Evolutionary conservation across 2,113 vertebrate species (phyloP).

Genomic region (Cheirogaleus medius): DNA sequence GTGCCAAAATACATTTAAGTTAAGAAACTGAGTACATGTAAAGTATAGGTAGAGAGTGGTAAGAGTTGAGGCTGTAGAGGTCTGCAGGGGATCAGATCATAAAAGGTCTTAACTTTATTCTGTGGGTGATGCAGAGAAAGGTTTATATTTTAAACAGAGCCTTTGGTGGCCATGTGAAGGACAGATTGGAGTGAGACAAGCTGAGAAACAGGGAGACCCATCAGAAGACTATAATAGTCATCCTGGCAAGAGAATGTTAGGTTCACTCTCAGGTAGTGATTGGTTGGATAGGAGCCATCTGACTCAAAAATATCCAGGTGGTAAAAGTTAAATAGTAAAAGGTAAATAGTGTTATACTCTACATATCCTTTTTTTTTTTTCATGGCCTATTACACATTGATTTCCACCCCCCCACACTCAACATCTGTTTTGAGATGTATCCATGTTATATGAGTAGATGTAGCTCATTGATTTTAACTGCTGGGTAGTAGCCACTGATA

Average conservation of each 20-base stretch:
- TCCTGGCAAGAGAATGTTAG: background rate
- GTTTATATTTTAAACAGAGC: background rate
- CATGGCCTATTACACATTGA: background rate
- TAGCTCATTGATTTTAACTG: slow-evolving; percentile 8
- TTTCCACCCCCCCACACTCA: too few relatives aligned
- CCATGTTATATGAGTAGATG: background rate
- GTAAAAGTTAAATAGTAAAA: background rate
- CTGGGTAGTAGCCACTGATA: background rate
- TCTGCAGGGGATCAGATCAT: background rate
- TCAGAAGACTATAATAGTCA: background rate
- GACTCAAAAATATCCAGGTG: background rate
- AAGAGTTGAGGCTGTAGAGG: background rate
- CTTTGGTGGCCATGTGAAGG: background rate
- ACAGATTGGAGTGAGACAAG: background rate
- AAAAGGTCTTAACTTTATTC: slow-evolving; percentile 20
- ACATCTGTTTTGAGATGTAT: background rate
- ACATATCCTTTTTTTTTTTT: background rate
- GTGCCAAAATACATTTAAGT: background rate
- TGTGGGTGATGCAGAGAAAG: background rate
- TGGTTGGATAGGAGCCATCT: background rate
- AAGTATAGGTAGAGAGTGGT: background rate
- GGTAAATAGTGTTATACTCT: background rate
- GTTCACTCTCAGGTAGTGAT: background rate
- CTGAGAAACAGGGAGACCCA: background rate
- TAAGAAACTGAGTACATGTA: background rate